These are phyloP conservation scores for Aspiorhynchus laticeps DNA, from an alignment of 2,113 vertebrate species.

Conservation along the genomic window DNA sequence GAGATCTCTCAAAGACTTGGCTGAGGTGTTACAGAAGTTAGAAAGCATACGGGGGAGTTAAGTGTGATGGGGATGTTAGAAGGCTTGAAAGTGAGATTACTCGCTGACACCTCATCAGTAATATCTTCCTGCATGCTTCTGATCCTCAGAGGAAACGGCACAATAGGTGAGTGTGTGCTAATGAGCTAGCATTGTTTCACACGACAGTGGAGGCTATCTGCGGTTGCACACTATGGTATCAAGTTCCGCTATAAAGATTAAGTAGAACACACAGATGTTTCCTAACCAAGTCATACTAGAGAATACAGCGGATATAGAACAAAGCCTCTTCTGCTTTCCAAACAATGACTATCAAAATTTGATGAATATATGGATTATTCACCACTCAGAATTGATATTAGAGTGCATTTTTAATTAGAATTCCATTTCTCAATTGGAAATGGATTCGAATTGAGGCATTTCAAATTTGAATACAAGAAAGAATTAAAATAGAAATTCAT, in stretches of 20 bases:
- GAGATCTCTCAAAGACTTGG: neutral
- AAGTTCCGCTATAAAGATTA: constrained; percentile 1
- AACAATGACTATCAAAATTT: neutral
- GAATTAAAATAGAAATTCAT: neutral
- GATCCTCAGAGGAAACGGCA: constrained; percentile 38
- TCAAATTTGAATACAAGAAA: neutral
- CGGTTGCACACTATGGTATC: constrained; percentile 11
- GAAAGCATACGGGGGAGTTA: neutral
- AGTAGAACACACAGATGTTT: constrained; percentile 5
- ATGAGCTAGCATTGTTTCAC: constrained; percentile 42
- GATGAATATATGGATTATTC: neutral
- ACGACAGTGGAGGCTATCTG: constrained; percentile 1
- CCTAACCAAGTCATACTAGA: neutral
- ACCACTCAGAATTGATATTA: neutral
- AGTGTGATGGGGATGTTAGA: neutral
- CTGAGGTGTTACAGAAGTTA: neutral
- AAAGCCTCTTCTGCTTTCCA: neutral
- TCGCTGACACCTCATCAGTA: constrained; percentile 35
- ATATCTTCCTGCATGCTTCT: constrained; percentile 10
- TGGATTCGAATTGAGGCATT: neutral
- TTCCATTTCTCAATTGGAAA: neutral
- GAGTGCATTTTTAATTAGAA: neutral
- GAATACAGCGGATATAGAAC: neutral
- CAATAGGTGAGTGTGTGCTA: constrained; percentile 45
- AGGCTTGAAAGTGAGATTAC: constrained; percentile 27